Base-by-base conservation (phyloP, 2,113 vertebrate species). In the Sorex araneus region DNA sequence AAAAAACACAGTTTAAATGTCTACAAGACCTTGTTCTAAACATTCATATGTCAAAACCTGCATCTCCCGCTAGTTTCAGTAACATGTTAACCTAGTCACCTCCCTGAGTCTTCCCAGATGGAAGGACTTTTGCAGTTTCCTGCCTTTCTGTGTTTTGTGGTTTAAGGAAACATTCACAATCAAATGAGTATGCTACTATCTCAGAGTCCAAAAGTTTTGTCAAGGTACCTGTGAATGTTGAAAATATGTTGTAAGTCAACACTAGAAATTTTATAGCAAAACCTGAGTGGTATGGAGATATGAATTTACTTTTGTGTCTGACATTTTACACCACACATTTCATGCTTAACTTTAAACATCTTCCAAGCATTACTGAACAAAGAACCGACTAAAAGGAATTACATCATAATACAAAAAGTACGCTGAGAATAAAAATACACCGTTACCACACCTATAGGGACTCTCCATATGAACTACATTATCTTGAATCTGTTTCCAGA, bases 11-110 rank as follows among this genome's bases (percentile, higher is more conserved):
- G n/a, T 28, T 96, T 85, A 90, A 89, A 83, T 2, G 0, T 79
- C 30, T 70, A 63, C 67, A 95, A 84, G 32, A 18, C 54, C 64
- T 93, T 28, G 1, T 74, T 95, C 67, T 81, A 95, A 94, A 83
- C 11, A 57, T 69, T 71, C 69, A 1, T 25, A 80, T 47, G 60
- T 80, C 84, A 92, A 89, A 96, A 97, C 89, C 64, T 97, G 82
- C 97, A 97, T 96, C 93, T 98, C 97, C 90, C 95, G 96, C 86
- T 93, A 98, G 97, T 98, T 98, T 98, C 97, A 98, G 97, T 97
- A 98, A 98, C 97, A 97, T 96, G 96, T 97, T 98, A 98, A 98
- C 98, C 96, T 98, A 97, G 97, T 98, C 98, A 98, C 97, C 97
- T 95, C 97, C 97, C 97, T 97, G 98, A 98, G 97, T 97, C 91